Percentiles rank a stretch among this genome's conserved stretches.
phyloP scores from a whole-genome alignment of 2,113 vertebrate genomes.

The Ochotona princeps region DNA sequence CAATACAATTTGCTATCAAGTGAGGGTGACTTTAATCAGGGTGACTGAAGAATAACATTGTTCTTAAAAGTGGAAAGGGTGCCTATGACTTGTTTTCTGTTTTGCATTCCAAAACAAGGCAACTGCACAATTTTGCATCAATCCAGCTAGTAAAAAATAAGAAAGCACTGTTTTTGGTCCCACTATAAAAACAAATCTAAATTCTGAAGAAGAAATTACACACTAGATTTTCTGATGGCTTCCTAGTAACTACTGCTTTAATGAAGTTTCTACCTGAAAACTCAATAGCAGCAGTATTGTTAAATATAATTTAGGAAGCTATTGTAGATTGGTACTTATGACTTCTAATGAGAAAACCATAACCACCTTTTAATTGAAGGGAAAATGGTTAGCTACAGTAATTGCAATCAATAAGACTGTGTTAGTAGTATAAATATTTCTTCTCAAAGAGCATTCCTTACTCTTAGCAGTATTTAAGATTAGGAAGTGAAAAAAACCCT shows the following conservation, averaged over 20 bases:
- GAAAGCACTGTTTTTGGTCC: not conserved
- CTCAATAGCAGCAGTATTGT: conserved; percentile 49
- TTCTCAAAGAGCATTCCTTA: conserved; percentile 74
- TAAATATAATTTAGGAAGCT: conserved; percentile 70
- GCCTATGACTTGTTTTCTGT: not conserved
- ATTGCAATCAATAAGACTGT: conserved; percentile 81
- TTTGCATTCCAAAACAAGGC: not conserved
- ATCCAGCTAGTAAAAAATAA: conserved; percentile 55
- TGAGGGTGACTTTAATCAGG: not conserved
- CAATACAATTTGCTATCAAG: conserved; percentile 59
- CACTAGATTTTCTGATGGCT: conserved; percentile 56
- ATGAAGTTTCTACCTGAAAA: conserved; percentile 66
- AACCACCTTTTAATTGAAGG: conserved; percentile 80
- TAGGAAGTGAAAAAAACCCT: conserved; percentile 57
- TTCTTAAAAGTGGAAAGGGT: not conserved
- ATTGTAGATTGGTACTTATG: conserved; percentile 66
- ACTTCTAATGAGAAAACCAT: conserved; percentile 79
- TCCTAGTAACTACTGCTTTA: conserved; percentile 64
- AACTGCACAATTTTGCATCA: not conserved
- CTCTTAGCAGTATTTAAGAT: conserved; percentile 69
- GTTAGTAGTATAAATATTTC: conserved; percentile 75
- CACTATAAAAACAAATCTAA: conserved; percentile 59
- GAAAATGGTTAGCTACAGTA: conserved; percentile 80
- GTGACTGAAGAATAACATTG: conserved; percentile 41
- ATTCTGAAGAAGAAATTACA: conserved; percentile 9